Conservation (phyloP, 2,888 invertebrate species). For the Seladonia tumulorum region DNA sequence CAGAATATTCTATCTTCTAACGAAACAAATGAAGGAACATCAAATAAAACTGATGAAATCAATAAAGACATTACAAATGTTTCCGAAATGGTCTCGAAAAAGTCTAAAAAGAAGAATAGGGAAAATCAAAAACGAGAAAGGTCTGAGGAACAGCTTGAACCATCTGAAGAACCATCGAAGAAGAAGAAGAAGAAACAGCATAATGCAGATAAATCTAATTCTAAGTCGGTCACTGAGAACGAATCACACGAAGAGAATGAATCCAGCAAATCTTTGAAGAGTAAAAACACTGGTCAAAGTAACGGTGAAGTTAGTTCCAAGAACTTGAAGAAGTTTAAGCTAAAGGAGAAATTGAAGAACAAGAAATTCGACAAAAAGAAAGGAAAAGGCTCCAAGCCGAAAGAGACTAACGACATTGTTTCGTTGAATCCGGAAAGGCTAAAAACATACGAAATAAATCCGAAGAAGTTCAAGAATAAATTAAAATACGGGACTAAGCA, state of each 20-base stretch:
- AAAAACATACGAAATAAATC: conserved; percentile 96
- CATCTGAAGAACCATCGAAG: conserved; percentile 49
- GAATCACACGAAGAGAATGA: too few relatives aligned
- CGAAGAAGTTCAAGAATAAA: conserved; percentile 93
- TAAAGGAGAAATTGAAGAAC: conserved; percentile 31
- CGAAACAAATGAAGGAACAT: neutral
- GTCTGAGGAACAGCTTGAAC: conserved; percentile 50
- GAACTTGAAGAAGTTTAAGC: conserved; percentile 43
- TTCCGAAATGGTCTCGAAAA: neutral
- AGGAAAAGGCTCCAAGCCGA: conserved; percentile 45
- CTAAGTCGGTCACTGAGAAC: neutral
- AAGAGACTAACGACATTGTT: conserved; percentile 58
- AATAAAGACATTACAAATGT: neutral
- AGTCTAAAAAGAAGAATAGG: neutral
- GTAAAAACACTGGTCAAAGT: neutral
- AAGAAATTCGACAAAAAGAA: conserved; percentile 32
- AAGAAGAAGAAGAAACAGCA: conserved; percentile 66
- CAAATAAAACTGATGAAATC: conserved; percentile 1
- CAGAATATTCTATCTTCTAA: neutral
- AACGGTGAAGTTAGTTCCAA: conserved; percentile 1
- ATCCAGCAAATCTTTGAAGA: neutral
- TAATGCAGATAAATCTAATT: conserved; percentile 8
- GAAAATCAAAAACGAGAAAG: conserved; percentile 55
- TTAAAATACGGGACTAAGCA: conserved; percentile 88
- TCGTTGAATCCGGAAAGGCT: conserved; percentile 90